These are phyloP conservation scores for Penaeus chinensis DNA, from an alignment of 1,140 invertebrate species.

Conservation along the genomic window DNA sequence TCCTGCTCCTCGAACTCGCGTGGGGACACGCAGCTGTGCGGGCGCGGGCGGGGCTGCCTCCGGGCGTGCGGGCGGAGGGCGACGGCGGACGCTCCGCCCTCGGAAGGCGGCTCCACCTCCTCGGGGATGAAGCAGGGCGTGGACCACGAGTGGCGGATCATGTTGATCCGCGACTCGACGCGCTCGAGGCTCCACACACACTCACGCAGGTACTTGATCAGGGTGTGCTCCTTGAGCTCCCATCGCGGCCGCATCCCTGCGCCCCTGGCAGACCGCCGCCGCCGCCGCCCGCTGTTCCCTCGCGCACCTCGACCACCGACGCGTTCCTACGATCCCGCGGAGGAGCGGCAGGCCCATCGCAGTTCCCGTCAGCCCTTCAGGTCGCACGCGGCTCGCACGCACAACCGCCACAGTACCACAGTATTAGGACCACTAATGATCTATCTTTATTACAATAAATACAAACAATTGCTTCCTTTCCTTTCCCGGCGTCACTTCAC, in stretches of 20 bases:
- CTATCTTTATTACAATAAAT: too few relatives aligned
- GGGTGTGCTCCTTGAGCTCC: constrained; percentile 37
- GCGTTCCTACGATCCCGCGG: not conserved
- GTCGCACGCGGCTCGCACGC: too few relatives aligned
- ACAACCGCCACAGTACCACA: too few relatives aligned
- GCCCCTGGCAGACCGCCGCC: not conserved
- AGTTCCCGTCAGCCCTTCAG: too few relatives aligned
- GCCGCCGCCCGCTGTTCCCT: not conserved
- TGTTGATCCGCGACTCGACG: constrained; percentile 40
- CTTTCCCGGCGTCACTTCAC: too few relatives aligned
- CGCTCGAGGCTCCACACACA: constrained; percentile 47
- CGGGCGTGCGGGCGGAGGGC: not conserved
- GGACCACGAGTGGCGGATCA: constrained; percentile 46
- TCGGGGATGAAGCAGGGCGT: constrained; percentile 47
- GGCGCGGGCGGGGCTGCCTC: not conserved
- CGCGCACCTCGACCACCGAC: not conserved
- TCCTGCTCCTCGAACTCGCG: constrained; percentile 30
- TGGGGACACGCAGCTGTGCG: constrained; percentile 44
- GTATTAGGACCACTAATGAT: too few relatives aligned
- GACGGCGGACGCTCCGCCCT: not conserved
- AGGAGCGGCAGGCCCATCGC: too few relatives aligned
- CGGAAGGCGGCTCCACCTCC: constrained; percentile 21
- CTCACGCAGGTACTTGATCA: constrained; percentile 51
- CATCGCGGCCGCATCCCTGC: constrained; percentile 35
- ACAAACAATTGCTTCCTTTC: too few relatives aligned